These are phyloP conservation scores for Acrobasis suavella DNA, from an alignment of 2,888 invertebrate species.

Conservation along the genomic window DNA sequence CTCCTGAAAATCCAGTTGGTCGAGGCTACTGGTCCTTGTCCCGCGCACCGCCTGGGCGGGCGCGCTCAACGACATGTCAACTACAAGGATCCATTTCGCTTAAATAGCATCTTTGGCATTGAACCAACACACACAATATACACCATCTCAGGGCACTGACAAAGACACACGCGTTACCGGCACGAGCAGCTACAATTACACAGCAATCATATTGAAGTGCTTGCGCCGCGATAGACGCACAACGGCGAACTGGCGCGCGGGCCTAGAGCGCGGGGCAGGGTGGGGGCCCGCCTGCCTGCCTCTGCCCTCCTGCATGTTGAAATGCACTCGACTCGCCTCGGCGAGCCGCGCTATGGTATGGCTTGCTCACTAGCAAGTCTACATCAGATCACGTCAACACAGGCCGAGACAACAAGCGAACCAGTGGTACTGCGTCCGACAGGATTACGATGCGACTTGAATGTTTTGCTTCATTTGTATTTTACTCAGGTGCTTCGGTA, in stretches of 20 bases:
- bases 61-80: constrained; percentile 81
- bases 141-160: constrained; percentile 50
- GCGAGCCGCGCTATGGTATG: constrained; percentile 50
- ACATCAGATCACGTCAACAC: constrained; percentile 44
- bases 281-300: constrained; percentile 69
- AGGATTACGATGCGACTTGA: constrained; percentile 30
- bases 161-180: constrained; percentile 68
- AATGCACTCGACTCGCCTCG: constrained; percentile 66
- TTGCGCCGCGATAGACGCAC: constrained; percentile 77
- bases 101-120: constrained; percentile 57
- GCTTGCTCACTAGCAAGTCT: constrained; percentile 48
- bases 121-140: constrained; percentile 50
- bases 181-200: constrained; percentile 48
- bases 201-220: constrained; percentile 58
- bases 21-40: constrained; percentile 90
- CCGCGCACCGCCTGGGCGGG: constrained; percentile 80
- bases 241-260: constrained; percentile 73
- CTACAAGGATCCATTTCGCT: constrained; percentile 72
- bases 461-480: constrained; percentile 42
- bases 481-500: constrained; percentile 16
- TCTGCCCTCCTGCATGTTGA: constrained; percentile 72
- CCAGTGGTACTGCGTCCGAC: constrained; percentile 28
- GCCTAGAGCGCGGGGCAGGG: constrained; percentile 58
- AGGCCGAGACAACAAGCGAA: constrained; percentile 40
- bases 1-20: constrained; percentile 95